phyloP scores from a whole-genome alignment of 2,888 invertebrate species.

The Eupithecia exiguata region DNA sequence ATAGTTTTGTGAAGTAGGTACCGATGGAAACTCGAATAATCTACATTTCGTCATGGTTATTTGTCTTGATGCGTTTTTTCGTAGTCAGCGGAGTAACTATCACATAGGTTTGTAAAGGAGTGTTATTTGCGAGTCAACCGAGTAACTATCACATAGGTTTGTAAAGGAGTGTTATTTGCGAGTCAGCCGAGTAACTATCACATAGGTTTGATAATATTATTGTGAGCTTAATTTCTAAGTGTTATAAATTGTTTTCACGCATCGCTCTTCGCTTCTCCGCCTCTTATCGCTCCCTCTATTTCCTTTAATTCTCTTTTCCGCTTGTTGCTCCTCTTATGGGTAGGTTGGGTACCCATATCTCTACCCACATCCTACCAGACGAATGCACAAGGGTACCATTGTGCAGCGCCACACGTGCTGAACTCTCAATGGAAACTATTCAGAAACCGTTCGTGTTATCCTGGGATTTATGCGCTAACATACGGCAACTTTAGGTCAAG shows the following conservation, averaged over 20 bases:
- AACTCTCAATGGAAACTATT: conserved; percentile 34
- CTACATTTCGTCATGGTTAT: neutral
- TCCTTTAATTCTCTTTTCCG: neutral
- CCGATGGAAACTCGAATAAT: neutral
- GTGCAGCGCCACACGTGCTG: conserved; percentile 36
- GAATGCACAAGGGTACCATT: conserved; percentile 41
- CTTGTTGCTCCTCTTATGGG: neutral
- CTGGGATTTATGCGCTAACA: conserved; percentile 20
- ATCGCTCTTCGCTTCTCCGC: neutral
- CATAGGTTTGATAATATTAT: no score
- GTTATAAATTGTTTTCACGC: no score
- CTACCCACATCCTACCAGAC: conserved; percentile 16
- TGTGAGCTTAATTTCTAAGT: no score
- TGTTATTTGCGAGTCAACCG: no score
- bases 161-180: no score
- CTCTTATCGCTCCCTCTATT: neutral
- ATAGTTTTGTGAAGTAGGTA: neutral
- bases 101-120: no score
- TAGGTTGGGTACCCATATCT: neutral
- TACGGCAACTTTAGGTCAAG: conserved; percentile 27
- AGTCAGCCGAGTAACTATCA: no score
- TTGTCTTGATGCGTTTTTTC: neutral
- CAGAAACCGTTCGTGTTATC: conserved; percentile 22
- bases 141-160: no score
- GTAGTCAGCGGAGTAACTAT: no score